A percentile compares a stretch with the other conserved stretches of the same genome.
These are phyloP conservation scores for Raja brachyura DNA, from an alignment of 2,113 vertebrate species.

Conservation along the genomic window DNA sequence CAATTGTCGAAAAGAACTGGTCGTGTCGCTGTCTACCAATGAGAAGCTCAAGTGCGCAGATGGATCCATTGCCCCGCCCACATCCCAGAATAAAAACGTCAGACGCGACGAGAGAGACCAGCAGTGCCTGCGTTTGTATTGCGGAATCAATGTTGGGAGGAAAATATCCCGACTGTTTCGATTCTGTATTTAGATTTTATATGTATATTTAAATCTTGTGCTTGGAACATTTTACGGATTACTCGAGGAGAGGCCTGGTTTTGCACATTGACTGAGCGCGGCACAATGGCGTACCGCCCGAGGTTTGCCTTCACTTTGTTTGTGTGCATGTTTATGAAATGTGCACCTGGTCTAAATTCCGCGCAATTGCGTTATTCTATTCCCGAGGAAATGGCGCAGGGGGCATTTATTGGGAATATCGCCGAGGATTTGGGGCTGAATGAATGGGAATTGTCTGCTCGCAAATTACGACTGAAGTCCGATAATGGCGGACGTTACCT, in stretches of 20 bases:
- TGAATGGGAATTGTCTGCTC: too few species aligned
- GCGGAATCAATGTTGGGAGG: background rate
- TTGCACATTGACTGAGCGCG: too few species aligned
- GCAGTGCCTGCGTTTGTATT: background rate
- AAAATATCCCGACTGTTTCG: background rate
- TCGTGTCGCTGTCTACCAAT: slow-evolving; percentile 34
- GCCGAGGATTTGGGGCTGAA: too few species aligned
- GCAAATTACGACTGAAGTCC: slow-evolving; percentile 56
- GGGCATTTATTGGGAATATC: too few species aligned
- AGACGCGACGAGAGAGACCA: background rate
- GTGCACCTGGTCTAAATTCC: slow-evolving; percentile 40
- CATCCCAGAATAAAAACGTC: background rate
- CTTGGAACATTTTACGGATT: background rate
- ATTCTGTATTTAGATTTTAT: background rate
- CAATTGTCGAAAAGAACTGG: background rate
- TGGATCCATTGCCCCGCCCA: background rate
- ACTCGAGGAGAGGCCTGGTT: background rate
- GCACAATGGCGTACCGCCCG: background rate
- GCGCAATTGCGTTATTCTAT: slow-evolving; percentile 48
- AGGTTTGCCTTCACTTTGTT: slow-evolving; percentile 37
- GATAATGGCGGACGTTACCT: slow-evolving; percentile 66
- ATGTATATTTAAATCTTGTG: background rate
- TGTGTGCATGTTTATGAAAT: background rate
- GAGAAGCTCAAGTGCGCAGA: background rate
- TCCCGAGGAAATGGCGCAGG: too few species aligned